Conservation (phyloP, 2,113 vertebrate species). For the Daboia siamensis region DNA sequence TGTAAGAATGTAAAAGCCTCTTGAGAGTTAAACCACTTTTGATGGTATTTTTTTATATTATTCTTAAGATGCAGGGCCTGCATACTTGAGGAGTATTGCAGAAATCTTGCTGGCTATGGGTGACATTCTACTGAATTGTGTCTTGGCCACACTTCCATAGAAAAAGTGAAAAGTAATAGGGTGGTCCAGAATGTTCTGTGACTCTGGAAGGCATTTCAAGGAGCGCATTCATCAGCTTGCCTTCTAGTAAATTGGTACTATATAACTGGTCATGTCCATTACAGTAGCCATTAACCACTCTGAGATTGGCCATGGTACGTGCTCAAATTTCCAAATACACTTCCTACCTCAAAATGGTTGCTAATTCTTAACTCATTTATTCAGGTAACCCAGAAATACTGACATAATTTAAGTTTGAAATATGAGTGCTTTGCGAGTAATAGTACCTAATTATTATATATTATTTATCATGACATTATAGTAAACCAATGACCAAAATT, state of each 20-base stretch:
- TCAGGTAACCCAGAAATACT: conserved; percentile 26
- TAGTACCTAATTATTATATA: neutral
- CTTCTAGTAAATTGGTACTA: neutral
- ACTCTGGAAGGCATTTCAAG: neutral
- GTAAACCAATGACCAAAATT: neutral
- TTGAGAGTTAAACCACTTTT: neutral
- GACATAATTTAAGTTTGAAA: conserved; percentile 51
- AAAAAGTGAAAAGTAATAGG: neutral
- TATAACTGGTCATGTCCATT: neutral
- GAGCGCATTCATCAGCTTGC: neutral
- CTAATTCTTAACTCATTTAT: neutral
- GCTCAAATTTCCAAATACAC: neutral
- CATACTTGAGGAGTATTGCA: neutral
- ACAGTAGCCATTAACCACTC: neutral
- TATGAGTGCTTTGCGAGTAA: conserved; percentile 21
- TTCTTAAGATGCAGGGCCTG: neutral
- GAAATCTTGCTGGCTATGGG: neutral
- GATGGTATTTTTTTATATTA: neutral
- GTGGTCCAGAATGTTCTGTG: neutral
- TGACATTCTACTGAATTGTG: neutral
- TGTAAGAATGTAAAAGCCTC: neutral
- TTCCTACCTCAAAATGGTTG: neutral
- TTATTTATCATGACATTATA: conserved; percentile 5
- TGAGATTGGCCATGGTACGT: neutral
- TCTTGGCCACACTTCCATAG: neutral